phyloP scores from a whole-genome alignment of 2,888 invertebrate species.

The Conops quadrifasciatus region DNA sequence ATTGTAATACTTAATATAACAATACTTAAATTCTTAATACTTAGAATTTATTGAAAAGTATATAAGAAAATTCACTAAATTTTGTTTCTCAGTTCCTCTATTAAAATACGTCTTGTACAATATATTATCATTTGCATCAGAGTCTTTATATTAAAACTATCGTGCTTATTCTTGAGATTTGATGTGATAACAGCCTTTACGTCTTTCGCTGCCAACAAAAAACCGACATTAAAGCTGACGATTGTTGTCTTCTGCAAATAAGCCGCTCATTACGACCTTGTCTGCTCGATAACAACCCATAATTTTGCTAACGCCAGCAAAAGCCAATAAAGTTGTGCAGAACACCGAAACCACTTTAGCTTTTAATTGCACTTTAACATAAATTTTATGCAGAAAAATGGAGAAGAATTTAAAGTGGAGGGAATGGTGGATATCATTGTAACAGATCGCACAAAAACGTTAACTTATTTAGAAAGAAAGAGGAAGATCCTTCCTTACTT shows the following conservation, averaged over 20 bases:
- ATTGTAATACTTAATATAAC: too few species aligned
- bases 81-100: too few species aligned
- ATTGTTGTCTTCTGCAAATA: conserved; percentile 21
- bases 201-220: too few species aligned
- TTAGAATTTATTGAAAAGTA: too few species aligned
- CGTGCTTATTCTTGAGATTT: too few species aligned
- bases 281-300: conserved; percentile 21
- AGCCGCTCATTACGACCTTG: conserved; percentile 29
- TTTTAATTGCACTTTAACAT: conserved; percentile 34
- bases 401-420: neutral
- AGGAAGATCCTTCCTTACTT: conserved; percentile 2
- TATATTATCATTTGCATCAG: too few species aligned
- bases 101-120: too few species aligned
- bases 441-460: conserved; percentile 35
- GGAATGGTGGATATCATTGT: conserved; percentile 21
- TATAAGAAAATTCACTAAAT: too few species aligned
- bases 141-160: too few species aligned
- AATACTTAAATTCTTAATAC: too few species aligned
- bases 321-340: conserved; percentile 3
- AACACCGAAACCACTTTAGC: conserved; percentile 3
- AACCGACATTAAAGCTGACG: conserved; percentile 3
- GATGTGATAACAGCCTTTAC: too few species aligned
- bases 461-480: conserved; percentile 28
- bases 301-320: conserved; percentile 27
- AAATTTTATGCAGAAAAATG: conserved; percentile 26